Base-by-base conservation (phyloP, 1,140 invertebrate genomes). In the Sweltsa coloradensis region DNA sequence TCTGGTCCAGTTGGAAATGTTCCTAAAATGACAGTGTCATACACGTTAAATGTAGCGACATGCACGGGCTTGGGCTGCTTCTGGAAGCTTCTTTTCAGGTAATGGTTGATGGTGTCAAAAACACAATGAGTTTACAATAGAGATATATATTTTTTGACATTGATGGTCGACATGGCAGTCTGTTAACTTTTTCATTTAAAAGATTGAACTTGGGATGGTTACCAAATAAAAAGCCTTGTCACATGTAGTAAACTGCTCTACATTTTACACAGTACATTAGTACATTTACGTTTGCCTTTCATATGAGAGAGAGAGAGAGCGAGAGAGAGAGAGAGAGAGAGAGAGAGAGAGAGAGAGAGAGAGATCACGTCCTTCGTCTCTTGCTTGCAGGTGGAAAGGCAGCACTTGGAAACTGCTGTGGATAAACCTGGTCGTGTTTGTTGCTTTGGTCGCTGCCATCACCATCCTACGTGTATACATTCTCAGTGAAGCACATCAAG, bases 391-490 rank as follows among this genome's bases (percentile, higher is more conserved):
- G 51, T 74, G 72, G 72, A 60, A 58, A 46, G 70, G 69, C 4
- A 69, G 67, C 40, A 66, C 73, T 36, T 72, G 73, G 53, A 72
- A 73, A 47, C 51, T 72, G 9, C 56, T 72, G 11, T 72, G 67
- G 62, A 63, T 62, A 6, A 69, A 72, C 49, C 53, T 70, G 27
- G 16, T 62, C 1, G 50, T 70, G 0, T 72, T 69, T n/a, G n/a
- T n/a, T n/a, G n/a, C n/a, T 51, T 49, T 63, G n/a, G 26, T 58
- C 0, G 41, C 63, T 1, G 73, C 70, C 49, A 62, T 62, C 41
- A 46, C 48, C 0, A 44, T 70, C 7, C 68, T 61, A 47, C 46
- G 58, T 34, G 50, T 66, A 0, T 73, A 72, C 53, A 51, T 67
- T 27, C 65, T 70, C 56, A 52, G 47, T 16, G 53, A 71, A 23